Conservation (phyloP, 2,797 vertebrate species). For the Pitangus sulphuratus region DNA sequence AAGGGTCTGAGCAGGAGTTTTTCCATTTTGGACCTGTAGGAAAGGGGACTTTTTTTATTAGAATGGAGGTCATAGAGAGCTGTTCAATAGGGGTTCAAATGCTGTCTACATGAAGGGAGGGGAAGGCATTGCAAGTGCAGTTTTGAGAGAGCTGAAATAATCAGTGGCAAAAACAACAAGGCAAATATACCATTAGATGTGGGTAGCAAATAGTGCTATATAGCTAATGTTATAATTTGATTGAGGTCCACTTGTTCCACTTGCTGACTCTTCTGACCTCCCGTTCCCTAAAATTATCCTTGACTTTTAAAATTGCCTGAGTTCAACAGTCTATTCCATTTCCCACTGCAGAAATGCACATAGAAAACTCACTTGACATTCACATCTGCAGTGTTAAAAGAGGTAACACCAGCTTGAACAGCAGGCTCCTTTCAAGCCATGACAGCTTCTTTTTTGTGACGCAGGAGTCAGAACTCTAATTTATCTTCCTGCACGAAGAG, state of each 20-base stretch:
- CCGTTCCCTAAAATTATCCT: not conserved
- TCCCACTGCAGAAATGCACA: not conserved
- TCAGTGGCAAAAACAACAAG: not conserved
- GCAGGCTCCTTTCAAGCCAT: not conserved
- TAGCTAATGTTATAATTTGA: not conserved
- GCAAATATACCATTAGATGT: not conserved
- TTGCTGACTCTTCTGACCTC: not conserved
- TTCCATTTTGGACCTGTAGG: not conserved
- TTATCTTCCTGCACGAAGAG: not conserved
- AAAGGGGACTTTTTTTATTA: not conserved
- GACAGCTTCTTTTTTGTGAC: not conserved
- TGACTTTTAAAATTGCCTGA: not conserved
- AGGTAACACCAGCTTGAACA: not conserved
- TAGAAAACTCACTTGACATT: not conserved
- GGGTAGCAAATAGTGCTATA: not conserved
- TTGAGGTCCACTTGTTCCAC: not conserved
- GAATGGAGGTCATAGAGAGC: not conserved
- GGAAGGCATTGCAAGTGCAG: not conserved
- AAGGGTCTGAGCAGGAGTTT: not conserved
- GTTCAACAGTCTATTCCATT: not conserved
- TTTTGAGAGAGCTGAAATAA: not conserved
- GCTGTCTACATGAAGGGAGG: not conserved
- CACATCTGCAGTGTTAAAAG: not conserved
- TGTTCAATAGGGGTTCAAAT: not conserved
- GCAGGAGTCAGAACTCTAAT: not conserved